Conservation (phyloP, 1,140 invertebrate species). For the Sarcophaga peregrina region DNA sequence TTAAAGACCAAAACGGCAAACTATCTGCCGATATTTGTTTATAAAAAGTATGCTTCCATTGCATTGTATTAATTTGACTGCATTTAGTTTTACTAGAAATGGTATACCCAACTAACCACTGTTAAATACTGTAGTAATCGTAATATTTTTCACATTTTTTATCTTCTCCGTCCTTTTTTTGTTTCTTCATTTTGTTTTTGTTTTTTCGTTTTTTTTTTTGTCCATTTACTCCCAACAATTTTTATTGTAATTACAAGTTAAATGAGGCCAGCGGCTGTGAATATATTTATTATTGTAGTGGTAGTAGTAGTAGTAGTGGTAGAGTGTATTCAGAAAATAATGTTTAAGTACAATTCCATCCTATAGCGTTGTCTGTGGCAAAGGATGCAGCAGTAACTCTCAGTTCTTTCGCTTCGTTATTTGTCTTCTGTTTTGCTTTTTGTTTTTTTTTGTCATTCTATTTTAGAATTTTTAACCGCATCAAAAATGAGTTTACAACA, state of each 20-base stretch:
- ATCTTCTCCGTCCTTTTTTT: neutral
- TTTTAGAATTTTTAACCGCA: conserved; percentile 31
- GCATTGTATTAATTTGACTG: too few relatives aligned
- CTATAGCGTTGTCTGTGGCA: too few relatives aligned
- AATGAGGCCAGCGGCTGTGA: conserved; percentile 35
- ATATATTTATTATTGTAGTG: too few relatives aligned
- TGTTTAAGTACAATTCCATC: too few relatives aligned
- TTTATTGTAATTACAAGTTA: conserved; percentile 38
- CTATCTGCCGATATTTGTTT: too few relatives aligned
- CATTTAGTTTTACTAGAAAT: too few relatives aligned
- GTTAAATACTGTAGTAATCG: neutral
- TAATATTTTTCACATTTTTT: conserved; percentile 2
- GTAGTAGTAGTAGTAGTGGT: too few relatives aligned
- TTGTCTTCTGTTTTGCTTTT: neutral
- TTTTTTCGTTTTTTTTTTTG: conserved; percentile 13
- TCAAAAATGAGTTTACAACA: conserved; percentile 36
- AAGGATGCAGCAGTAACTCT: neutral
- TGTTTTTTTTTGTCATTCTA: neutral
- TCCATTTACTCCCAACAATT: neutral
- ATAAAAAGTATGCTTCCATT: too few relatives aligned
- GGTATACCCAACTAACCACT: neutral
- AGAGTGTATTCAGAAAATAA: too few relatives aligned
- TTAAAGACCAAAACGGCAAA: too few relatives aligned
- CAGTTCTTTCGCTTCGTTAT: conserved; percentile 13
- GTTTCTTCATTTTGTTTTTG: neutral